Percentiles rank a stretch among this genome's conserved stretches.
Evolutionary conservation across 2,797 vertebrate species (phyloP).

Genomic region (Erithacus rubecula): DNA sequence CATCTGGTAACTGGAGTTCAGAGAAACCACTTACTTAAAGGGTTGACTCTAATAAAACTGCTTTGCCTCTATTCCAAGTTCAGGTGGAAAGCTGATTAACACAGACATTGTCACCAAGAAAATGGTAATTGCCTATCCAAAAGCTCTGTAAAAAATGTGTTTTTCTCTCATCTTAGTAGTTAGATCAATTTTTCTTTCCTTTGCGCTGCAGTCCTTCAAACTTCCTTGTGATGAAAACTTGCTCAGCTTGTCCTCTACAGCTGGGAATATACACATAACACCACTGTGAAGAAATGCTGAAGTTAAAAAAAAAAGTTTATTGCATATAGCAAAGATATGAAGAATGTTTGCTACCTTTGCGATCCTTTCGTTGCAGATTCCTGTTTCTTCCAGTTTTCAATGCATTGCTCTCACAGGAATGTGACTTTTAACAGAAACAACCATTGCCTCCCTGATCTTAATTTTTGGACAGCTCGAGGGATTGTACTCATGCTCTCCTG

Average conservation of each 20-base stretch:
- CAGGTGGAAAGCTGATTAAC: neutral
- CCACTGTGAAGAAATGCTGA: neutral
- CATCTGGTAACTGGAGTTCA: neutral
- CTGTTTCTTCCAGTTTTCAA: neutral
- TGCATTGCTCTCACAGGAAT: neutral
- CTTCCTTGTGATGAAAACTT: neutral
- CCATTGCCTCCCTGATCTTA: neutral
- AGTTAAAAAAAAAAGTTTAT: neutral
- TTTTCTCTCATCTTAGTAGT: neutral
- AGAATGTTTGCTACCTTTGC: neutral
- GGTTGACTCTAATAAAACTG: neutral
- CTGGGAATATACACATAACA: neutral
- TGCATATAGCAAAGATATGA: neutral
- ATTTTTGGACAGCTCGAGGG: neutral
- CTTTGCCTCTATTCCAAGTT: neutral
- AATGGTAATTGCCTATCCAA: fast-evolving
- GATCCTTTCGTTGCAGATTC: neutral
- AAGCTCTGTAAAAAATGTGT: neutral
- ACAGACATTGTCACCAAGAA: neutral
- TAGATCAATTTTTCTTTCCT: neutral
- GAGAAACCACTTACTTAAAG: neutral
- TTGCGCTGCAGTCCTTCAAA: neutral
- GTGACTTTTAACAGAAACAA: neutral
- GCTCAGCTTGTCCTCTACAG: neutral
- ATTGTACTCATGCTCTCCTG: neutral